phyloP scores from a whole-genome alignment of 1,140 invertebrate genomes.

The Neodiprion lecontei region DNA sequence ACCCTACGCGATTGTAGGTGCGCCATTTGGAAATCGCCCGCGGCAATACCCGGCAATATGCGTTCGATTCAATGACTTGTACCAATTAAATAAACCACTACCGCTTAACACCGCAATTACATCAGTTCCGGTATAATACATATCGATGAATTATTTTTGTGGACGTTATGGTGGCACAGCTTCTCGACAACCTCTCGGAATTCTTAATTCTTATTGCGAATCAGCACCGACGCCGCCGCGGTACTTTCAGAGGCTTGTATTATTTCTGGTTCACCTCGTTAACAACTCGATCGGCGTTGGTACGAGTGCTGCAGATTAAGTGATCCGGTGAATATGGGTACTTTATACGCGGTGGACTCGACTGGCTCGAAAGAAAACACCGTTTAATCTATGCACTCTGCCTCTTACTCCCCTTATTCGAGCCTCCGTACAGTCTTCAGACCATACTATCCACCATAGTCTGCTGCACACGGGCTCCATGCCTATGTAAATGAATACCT shows the following conservation, averaged over 20 bases:
- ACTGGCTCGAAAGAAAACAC: not conserved
- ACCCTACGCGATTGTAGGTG: not conserved
- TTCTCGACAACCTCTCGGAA: not conserved
- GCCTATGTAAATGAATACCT: not conserved
- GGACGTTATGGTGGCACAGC: not conserved
- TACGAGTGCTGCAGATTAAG: not conserved
- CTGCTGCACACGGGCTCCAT: not conserved
- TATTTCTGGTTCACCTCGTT: not conserved
- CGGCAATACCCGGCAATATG: not conserved
- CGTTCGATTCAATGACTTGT: not conserved
- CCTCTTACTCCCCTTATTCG: not conserved
- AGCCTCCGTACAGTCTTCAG: not conserved
- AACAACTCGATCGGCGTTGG: not conserved
- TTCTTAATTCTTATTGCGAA: not conserved
- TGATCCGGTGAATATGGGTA: not conserved
- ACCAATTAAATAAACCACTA: not conserved
- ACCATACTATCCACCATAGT: not conserved
- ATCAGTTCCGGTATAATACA: not conserved
- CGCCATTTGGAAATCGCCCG: conserved; percentile 3
- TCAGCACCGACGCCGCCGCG: not conserved
- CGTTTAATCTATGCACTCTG: not conserved
- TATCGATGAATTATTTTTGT: not conserved
- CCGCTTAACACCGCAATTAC: not conserved
- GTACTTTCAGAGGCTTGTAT: not conserved
- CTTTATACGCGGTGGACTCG: not conserved